Conservation (phyloP, 2,888 invertebrate species). For the Tenthredo amoena region DNA sequence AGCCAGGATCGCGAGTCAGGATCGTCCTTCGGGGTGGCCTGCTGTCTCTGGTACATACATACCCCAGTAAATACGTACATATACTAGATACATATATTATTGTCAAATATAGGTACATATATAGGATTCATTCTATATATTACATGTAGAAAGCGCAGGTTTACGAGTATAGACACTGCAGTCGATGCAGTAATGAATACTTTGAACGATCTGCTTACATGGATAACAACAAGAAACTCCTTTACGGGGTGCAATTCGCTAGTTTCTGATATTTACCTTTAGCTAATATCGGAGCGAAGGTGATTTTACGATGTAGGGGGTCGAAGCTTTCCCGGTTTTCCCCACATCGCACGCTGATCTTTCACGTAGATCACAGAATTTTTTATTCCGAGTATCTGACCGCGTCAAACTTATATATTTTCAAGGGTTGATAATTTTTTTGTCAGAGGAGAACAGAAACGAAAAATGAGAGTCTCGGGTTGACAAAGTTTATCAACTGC, state of each 20-base stretch:
- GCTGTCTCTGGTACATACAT: constrained; percentile 9
- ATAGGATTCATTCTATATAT: neutral
- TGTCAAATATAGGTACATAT: neutral
- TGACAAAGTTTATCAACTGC: too few species aligned
- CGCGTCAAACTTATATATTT: neutral
- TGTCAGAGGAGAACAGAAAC: neutral
- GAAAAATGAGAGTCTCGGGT: neutral
- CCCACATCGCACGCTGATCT: neutral
- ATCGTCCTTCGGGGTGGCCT: constrained; percentile 34
- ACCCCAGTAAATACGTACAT: neutral
- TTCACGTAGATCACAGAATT: neutral
- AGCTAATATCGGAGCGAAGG: neutral
- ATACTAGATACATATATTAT: neutral
- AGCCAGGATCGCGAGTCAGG: constrained; percentile 49
- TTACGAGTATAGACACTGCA: constrained; percentile 19
- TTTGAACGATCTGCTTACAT: constrained; percentile 23
- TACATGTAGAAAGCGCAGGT: neutral
- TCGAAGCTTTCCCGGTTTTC: neutral
- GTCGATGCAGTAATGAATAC: neutral
- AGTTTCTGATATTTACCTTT: constrained; percentile 1
- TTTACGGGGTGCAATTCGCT: neutral
- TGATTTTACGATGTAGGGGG: neutral
- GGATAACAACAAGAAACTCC: constrained; percentile 9
- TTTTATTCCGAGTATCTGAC: neutral
- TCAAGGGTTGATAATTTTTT: neutral